These are phyloP conservation scores for Pachymerium ferrugineum DNA, from an alignment of 2,888 invertebrate genomes.

Conservation along the genomic window DNA sequence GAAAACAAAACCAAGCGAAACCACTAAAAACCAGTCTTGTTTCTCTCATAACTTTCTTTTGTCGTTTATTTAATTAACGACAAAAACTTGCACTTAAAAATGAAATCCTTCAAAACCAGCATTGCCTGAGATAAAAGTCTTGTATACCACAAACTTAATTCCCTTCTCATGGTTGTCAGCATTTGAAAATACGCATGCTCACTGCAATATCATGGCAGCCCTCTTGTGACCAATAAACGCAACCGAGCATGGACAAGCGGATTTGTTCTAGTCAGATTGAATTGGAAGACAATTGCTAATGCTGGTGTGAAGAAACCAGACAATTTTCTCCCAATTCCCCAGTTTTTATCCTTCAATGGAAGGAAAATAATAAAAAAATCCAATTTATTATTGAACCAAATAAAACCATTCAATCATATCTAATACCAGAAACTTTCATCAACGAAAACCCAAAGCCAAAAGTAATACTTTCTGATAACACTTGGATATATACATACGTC, in stretches of 20 bases:
- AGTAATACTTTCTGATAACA: too few species aligned
- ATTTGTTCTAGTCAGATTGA: not conserved
- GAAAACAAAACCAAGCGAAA: not conserved
- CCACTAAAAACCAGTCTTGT: not conserved
- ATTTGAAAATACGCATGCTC: not conserved
- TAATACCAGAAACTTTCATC: too few species aligned
- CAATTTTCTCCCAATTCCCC: not conserved
- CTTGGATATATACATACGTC: too few species aligned
- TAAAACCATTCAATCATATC: too few species aligned
- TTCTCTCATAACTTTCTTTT: not conserved
- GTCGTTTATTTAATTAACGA: not conserved
- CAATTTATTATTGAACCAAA: too few species aligned
- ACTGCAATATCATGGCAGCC: not conserved
- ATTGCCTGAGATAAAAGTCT: not conserved
- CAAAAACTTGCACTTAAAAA: not conserved
- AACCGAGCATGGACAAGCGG: not conserved
- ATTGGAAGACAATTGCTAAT: not conserved
- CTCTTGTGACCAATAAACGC: not conserved
- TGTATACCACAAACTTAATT: not conserved
- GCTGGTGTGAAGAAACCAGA: not conserved
- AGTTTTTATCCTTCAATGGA: not conserved
- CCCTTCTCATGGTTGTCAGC: not conserved
- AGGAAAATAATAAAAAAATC: not conserved
- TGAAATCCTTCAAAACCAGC: not conserved
- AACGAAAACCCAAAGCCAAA: too few species aligned